Evolutionary conservation across 2,797 vertebrate species (phyloP).

Genomic region (Melanotaenia maccullochi): DNA sequence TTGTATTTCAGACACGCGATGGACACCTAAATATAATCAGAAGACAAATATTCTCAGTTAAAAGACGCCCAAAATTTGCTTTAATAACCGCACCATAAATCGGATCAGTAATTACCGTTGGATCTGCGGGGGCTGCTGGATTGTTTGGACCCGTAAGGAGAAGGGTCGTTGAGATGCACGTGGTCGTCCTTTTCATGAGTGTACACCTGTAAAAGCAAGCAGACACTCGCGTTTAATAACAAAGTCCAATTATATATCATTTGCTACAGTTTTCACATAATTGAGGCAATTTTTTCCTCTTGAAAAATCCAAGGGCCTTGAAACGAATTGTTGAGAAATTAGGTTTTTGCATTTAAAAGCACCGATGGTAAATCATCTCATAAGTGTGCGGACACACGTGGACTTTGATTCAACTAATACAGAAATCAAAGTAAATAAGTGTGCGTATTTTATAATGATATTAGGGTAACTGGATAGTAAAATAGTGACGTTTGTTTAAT

Average conservation of each 20-base stretch:
- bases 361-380: not conserved
- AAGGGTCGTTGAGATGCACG: constrained; percentile 72
- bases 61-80: constrained; percentile 4
- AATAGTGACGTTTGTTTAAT: not conserved
- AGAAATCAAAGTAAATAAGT: not conserved
- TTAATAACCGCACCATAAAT: not conserved
- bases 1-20: constrained; percentile 78
- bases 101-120: constrained; percentile 73
- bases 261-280: constrained; percentile 53
- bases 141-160: constrained; percentile 80
- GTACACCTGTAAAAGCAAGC: constrained; percentile 86
- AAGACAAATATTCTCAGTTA: not conserved
- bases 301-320: constrained; percentile 1
- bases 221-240: constrained; percentile 62
- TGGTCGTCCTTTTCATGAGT: constrained; percentile 84
- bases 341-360: not conserved
- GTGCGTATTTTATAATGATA: not conserved
- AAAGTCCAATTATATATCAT: constrained; percentile 72
- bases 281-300: constrained; percentile 26
- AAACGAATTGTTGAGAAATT: constrained; percentile 7
- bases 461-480: not conserved
- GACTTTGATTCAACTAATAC: not conserved
- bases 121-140: constrained; percentile 80
- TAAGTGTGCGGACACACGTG: not conserved
- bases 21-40: constrained; percentile 44